A percentile compares a stretch with the other conserved stretches of the same genome.
Conservation (phyloP, 2,797 vertebrate genomes). For the Anisognathus igniventris region DNA sequence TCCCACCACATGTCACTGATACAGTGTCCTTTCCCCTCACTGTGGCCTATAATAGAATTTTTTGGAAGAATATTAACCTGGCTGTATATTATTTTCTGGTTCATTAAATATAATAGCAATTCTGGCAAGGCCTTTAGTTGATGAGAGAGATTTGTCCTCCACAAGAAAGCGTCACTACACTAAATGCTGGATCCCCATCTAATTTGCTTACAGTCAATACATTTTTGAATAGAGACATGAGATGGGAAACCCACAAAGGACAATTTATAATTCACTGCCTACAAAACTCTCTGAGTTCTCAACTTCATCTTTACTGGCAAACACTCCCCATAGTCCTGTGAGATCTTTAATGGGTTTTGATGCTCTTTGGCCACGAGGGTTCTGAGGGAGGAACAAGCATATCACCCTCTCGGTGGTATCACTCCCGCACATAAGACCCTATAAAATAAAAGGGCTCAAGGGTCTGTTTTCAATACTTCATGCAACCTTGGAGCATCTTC, state of each 20-base stretch:
- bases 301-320: not conserved
- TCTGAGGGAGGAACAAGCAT: not conserved
- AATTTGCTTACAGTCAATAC: not conserved
- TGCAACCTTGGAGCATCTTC: not conserved
- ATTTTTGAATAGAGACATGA: conserved; percentile 14
- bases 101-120: conserved; percentile 52
- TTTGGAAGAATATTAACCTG: conserved; percentile 41
- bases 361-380: not conserved
- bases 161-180: not conserved
- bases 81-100: conserved; percentile 32
- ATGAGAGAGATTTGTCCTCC: conserved; percentile 16
- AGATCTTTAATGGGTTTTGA: not conserved
- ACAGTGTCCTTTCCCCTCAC: conserved; percentile 15
- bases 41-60: conserved; percentile 9
- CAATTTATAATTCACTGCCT: not conserved
- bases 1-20: not conserved
- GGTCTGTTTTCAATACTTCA: not conserved
- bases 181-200: not conserved
- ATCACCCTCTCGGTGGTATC: not conserved
- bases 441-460: not conserved
- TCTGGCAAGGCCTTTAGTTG: conserved; percentile 27
- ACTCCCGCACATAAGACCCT: not conserved
- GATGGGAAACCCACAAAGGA: not conserved
- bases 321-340: not conserved
- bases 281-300: not conserved